Conservation (phyloP, 2,888 invertebrate genomes). For the Balanococcus diminutus region DNA sequence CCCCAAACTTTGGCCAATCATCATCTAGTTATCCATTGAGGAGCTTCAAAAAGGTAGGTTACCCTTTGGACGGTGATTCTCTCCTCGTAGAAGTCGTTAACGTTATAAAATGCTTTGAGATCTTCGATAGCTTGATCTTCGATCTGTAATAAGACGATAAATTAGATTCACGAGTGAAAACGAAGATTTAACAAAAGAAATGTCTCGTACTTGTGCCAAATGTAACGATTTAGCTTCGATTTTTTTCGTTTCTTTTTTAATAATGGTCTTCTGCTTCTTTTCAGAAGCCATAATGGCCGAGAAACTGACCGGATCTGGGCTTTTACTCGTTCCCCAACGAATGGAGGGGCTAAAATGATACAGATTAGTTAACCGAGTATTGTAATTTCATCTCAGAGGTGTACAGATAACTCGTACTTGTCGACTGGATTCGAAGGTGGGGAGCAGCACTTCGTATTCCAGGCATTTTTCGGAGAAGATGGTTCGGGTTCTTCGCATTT, state of each 20-base stretch:
- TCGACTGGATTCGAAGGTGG: neutral
- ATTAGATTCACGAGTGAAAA: neutral
- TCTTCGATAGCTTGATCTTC: constrained; percentile 88
- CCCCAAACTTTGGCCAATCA: neutral
- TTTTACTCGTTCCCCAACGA: constrained; percentile 17
- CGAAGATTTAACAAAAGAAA: neutral
- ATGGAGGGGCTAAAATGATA: neutral
- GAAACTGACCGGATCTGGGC: constrained; percentile 59
- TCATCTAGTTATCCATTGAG: constrained; percentile 47
- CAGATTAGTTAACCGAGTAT: neutral
- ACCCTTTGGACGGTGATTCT: constrained; percentile 74
- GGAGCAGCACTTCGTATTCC: constrained; percentile 3
- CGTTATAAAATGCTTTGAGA: constrained; percentile 75
- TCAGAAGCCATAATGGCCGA: constrained; percentile 75
- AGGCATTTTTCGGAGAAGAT: neutral
- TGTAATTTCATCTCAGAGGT: too few relatives aligned
- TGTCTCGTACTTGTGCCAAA: constrained; percentile 72
- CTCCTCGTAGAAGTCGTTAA: constrained; percentile 74
- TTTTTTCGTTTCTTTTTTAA: constrained; percentile 71
- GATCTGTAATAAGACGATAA: constrained; percentile 64
- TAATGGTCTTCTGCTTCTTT: constrained; percentile 65
- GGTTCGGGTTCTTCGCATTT: neutral
- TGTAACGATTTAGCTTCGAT: constrained; percentile 75
- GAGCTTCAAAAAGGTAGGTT: constrained; percentile 58
- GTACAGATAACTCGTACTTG: neutral